Conservation (phyloP, 2,113 vertebrate species). For the Psettodes erumei region DNA sequence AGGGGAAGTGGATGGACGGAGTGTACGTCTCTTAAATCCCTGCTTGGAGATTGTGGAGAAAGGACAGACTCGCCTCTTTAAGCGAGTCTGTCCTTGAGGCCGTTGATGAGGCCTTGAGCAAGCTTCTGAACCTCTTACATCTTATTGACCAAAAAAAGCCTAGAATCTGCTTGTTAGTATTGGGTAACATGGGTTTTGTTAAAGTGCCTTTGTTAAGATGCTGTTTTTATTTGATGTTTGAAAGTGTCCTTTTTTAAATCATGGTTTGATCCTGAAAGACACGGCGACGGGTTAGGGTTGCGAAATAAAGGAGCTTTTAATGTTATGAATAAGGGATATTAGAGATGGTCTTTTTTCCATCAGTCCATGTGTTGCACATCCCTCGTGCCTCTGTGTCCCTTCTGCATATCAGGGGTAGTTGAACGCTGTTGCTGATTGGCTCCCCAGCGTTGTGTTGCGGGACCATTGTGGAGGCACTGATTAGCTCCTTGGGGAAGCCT, state of each 20-base stretch:
- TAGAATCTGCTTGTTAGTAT: no score
- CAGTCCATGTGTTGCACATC: neutral
- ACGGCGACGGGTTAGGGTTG: no score
- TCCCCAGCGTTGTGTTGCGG: slow-evolving; percentile 51
- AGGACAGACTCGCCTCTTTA: neutral
- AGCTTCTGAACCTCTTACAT: neutral
- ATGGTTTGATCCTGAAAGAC: neutral
- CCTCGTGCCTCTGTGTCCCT: slow-evolving; percentile 5
- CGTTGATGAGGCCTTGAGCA: neutral
- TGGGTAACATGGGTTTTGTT: no score
- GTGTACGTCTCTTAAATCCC: neutral
- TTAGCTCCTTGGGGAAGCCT: slow-evolving; percentile 57
- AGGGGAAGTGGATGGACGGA: neutral
- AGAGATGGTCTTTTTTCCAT: slow-evolving; percentile 24
- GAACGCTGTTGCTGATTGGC: slow-evolving; percentile 44
- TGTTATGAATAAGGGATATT: neutral
- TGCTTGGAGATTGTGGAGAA: neutral
- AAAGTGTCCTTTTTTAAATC: neutral
- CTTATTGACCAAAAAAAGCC: no score
- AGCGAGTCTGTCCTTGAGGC: no score
- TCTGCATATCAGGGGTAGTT: slow-evolving; percentile 28
- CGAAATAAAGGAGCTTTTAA: no score
- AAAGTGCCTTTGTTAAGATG: neutral
- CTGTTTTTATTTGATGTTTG: neutral
- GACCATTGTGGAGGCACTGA: slow-evolving; percentile 52